Conservation (phyloP, 2,113 vertebrate genomes). For the Pollachius pollachius region DNA sequence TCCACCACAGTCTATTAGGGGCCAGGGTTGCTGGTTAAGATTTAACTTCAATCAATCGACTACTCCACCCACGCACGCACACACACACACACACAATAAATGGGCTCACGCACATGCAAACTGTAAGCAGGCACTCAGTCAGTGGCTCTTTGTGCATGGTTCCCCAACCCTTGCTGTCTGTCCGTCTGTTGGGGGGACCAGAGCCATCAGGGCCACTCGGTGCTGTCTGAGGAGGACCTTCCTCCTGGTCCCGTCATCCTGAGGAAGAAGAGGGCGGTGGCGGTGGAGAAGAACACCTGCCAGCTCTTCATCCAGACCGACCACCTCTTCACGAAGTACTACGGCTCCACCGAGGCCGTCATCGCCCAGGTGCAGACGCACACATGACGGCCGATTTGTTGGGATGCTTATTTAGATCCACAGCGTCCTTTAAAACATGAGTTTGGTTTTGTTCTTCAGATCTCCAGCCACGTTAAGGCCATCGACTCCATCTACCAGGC, state of each 20-base stretch:
- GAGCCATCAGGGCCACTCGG: no score
- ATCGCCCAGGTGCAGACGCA: conserved; percentile 83
- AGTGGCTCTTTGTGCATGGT: no score
- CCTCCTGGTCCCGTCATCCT: conserved; percentile 76
- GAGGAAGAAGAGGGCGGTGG: conserved; percentile 85
- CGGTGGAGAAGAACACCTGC: conserved; percentile 89
- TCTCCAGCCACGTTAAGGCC: conserved; percentile 96
- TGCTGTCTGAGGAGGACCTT: conserved; percentile 24
- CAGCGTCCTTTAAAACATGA: neutral
- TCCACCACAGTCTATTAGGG: no score
- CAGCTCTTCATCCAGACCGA: conserved; percentile 98
- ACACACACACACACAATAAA: no score
- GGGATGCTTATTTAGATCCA: neutral
- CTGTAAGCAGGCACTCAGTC: no score
- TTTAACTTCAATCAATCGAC: no score
- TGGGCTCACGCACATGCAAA: no score
- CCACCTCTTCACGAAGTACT: conserved; percentile 87
- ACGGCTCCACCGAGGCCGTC: conserved; percentile 88
- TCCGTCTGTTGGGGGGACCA: no score
- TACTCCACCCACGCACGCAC: no score
- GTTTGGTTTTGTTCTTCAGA: conserved; percentile 68
- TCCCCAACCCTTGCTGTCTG: no score
- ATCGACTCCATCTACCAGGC: conserved; percentile 94
- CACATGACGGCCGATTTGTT: neutral
- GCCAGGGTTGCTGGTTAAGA: no score